Evolutionary conservation across 2,888 invertebrate genomes (phyloP).

Genomic region (Eretmocerus hayati): DNA sequence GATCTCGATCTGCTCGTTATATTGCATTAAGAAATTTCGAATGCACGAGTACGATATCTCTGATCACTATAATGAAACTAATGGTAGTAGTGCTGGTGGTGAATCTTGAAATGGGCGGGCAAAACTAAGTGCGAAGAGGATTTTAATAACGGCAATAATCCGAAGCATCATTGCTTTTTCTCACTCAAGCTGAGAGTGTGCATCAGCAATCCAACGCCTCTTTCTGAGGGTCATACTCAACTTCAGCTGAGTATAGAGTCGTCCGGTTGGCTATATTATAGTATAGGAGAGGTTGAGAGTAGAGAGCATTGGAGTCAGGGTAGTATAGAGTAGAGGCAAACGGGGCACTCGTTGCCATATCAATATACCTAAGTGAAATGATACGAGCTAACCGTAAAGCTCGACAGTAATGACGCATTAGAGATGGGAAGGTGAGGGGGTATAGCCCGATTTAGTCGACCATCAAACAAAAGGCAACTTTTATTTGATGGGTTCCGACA

Average conservation of each 20-base stretch:
- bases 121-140: slow-evolving; percentile 20
- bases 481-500: slow-evolving; percentile 43
- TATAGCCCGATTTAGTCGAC: slow-evolving; percentile 45
- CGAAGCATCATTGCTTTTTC: slow-evolving; percentile 7
- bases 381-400: slow-evolving; percentile 46
- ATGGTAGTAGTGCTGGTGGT: not conserved
- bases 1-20: too few relatives aligned
- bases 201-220: too few relatives aligned
- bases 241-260: too few relatives aligned
- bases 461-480: slow-evolving; percentile 47
- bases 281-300: too few relatives aligned
- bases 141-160: slow-evolving; percentile 24
- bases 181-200: too few relatives aligned
- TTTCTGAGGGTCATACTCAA: too few relatives aligned
- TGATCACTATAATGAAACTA: too few relatives aligned
- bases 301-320: slow-evolving; percentile 27
- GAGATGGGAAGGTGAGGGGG: slow-evolving; percentile 40
- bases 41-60: not conserved
- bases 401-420: slow-evolving; percentile 49
- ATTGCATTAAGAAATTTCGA: not conserved
- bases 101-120: not conserved
- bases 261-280: too few relatives aligned
- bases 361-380: slow-evolving; percentile 49
- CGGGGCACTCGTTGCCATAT: slow-evolving; percentile 44
- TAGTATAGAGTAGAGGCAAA: not conserved